Evolutionary conservation across 2,797 vertebrate genomes (phyloP).

Genomic region (Channa striata): DNA sequence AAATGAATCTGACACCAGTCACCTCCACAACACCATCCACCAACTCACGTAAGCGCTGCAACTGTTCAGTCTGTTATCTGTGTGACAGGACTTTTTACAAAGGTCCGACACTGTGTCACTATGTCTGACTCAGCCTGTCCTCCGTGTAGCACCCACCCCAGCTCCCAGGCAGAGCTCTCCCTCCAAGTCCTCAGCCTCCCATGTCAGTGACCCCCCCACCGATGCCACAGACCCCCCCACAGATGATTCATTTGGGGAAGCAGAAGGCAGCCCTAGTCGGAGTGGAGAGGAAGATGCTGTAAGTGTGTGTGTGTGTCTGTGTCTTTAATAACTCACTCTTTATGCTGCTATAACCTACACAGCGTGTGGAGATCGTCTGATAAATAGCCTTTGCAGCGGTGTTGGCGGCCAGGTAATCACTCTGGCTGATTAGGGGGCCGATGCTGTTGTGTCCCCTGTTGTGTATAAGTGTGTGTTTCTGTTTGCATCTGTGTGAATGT

Average conservation of each 20-base stretch:
- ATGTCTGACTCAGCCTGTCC: conserved; percentile 28
- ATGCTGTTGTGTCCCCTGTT: conserved; percentile 39
- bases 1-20: conserved; percentile 98
- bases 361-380: conserved; percentile 67
- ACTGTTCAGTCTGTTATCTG: not conserved
- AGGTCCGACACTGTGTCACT: not conserved
- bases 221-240: conserved; percentile 85
- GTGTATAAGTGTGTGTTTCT: conserved; percentile 34
- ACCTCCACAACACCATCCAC: conserved; percentile 98
- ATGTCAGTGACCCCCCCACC: conserved; percentile 90
- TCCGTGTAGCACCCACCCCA: conserved; percentile 92
- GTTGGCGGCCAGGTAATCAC: conserved; percentile 77
- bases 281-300: conserved; percentile 95
- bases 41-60: conserved; percentile 92
- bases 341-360: conserved; percentile 53
- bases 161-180: conserved; percentile 95
- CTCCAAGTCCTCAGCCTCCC: conserved; percentile 95
- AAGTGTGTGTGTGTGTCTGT: conserved; percentile 80
- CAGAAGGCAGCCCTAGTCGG: conserved; percentile 96
- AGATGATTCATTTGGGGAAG: conserved; percentile 95
- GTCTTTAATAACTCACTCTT: conserved; percentile 56
- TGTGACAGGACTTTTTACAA: not conserved
- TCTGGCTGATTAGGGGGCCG: conserved; percentile 70
- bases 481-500: conserved; percentile 27
- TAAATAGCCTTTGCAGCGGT: conserved; percentile 68